Evolutionary conservation across 2,888 invertebrate genomes (phyloP).

Genomic region (Cryptocephalus primarius): DNA sequence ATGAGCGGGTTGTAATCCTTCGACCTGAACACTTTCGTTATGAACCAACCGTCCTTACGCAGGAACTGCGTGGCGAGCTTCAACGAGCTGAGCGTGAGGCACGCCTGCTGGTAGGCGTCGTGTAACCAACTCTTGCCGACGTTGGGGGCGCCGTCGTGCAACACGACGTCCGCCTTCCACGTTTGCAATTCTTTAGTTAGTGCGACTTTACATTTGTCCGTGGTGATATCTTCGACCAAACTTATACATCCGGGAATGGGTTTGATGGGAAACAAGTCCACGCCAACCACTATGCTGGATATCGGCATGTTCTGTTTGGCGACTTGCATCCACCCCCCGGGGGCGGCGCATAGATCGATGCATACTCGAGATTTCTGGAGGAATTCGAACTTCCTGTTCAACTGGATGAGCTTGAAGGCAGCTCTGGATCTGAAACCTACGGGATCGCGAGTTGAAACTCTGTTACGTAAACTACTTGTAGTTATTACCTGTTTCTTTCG

Average conservation of each 20-base stretch:
- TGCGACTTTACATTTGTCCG: constrained; percentile 78
- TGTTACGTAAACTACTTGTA: not conserved
- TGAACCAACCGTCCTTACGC: constrained; percentile 88
- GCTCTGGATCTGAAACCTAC: constrained; percentile 93
- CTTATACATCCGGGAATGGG: constrained; percentile 83
- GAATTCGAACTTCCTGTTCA: constrained; percentile 96
- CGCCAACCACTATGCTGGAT: constrained; percentile 87
- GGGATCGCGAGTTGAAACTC: constrained; percentile 5
- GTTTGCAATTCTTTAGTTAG: constrained; percentile 79
- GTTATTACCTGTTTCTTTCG: constrained; percentile 87
- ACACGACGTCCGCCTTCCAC: constrained; percentile 94
- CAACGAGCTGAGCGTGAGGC: constrained; percentile 82
- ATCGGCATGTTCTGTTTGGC: constrained; percentile 96
- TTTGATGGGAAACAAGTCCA: constrained; percentile 92
- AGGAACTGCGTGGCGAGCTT: constrained; percentile 87
- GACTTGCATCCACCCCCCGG: constrained; percentile 99
- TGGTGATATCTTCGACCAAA: constrained; percentile 91
- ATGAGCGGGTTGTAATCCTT: constrained; percentile 93
- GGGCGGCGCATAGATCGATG: constrained; percentile 97
- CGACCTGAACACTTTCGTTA: constrained; percentile 96
- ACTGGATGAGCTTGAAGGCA: constrained; percentile 97
- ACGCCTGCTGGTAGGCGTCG: constrained; percentile 92
- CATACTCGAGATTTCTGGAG: constrained; percentile 92
- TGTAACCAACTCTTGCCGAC: constrained; percentile 94
- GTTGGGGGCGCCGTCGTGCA: constrained; percentile 98